A percentile compares a stretch with the other conserved stretches of the same genome.
These are phyloP conservation scores for Gambusia yucatana DNA, from an alignment of 2,797 vertebrate species.

Conservation along the genomic window DNA sequence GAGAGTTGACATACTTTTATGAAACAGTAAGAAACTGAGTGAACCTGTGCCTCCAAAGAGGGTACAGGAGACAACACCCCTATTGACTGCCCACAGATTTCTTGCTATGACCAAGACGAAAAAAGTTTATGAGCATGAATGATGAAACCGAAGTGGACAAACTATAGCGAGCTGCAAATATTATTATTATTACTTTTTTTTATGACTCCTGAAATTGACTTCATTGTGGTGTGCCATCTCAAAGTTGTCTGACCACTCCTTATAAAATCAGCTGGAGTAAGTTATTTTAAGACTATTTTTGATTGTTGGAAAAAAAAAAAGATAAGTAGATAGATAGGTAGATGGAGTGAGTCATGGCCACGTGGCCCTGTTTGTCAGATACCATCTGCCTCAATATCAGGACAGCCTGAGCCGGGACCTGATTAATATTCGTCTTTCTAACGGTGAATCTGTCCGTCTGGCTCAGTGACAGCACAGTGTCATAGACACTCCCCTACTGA, in stretches of 20 bases:
- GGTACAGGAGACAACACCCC: not conserved
- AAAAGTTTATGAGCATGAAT: not conserved
- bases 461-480: conserved; percentile 61
- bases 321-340: not conserved
- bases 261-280: not conserved
- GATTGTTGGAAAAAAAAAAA: not conserved
- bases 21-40: not conserved
- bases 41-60: not conserved
- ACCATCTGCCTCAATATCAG: conserved; percentile 77
- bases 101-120: not conserved
- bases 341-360: not conserved
- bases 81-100: not conserved
- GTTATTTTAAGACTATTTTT: not conserved
- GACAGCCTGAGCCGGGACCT: conserved; percentile 63
- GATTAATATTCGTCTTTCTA: conserved; percentile 73
- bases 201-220: not conserved
- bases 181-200: not conserved
- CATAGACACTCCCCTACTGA: conserved; percentile 54
- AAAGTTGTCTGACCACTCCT: not conserved
- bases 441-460: conserved; percentile 63
- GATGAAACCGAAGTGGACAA: not conserved
- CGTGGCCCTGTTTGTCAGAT: conserved; percentile 60
- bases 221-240: not conserved
- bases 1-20: not conserved
- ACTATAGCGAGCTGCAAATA: not conserved